Conservation (phyloP, 2,888 invertebrate species). For the Lochmaea capreae region DNA sequence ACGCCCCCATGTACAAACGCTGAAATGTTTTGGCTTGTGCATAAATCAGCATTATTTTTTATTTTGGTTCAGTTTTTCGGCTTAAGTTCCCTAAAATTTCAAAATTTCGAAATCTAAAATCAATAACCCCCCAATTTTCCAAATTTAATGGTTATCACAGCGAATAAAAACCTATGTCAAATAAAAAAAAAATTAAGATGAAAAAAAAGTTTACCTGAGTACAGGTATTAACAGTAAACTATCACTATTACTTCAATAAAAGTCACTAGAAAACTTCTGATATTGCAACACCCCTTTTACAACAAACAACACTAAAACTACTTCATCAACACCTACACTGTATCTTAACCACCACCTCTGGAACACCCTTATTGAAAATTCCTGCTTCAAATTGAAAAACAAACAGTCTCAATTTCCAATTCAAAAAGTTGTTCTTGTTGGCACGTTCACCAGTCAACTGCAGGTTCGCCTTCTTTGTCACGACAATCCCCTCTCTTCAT, state of each 20-base stretch:
- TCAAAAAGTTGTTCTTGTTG: conserved; percentile 24
- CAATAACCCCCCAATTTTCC: no score
- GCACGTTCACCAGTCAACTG: conserved; percentile 45
- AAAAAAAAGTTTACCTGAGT: background rate
- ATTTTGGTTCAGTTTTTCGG: no score
- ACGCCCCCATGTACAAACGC: no score
- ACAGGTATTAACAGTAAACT: background rate
- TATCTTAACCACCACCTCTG: background rate
- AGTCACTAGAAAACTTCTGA: background rate
- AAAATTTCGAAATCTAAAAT: no score
- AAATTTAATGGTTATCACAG: no score
- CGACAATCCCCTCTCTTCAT: conserved; percentile 40
- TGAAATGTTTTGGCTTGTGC: no score
- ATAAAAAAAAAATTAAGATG: background rate
- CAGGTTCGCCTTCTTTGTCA: conserved; percentile 40
- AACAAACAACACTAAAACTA: background rate
- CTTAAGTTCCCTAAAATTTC: no score
- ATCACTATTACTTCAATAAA: background rate
- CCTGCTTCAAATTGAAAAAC: background rate
- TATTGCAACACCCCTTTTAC: background rate
- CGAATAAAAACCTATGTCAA: no score
- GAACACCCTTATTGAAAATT: background rate
- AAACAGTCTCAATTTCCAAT: background rate
- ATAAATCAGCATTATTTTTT: no score
- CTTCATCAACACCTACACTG: background rate